Percentiles rank a stretch among this genome's conserved stretches.
These are phyloP conservation scores for Leucoma salicis DNA, from an alignment of 2,888 invertebrate genomes.

Conservation along the genomic window DNA sequence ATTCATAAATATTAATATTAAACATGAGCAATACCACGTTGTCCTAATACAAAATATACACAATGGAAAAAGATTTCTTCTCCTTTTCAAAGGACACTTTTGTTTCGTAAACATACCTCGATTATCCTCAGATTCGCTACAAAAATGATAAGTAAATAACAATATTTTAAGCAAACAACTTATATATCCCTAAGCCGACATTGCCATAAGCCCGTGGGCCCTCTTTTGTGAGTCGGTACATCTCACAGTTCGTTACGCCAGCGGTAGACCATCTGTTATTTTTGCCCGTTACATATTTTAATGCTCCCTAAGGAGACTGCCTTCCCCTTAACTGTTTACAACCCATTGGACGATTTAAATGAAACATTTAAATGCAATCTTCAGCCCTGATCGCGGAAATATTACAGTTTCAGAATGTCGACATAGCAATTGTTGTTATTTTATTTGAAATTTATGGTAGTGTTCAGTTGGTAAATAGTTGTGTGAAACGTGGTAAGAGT, in stretches of 20 bases:
- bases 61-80: constrained; percentile 40
- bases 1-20: not conserved
- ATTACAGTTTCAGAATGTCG: constrained; percentile 16
- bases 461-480: not conserved
- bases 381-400: constrained; percentile 42
- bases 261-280: constrained; percentile 74
- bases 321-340: constrained; percentile 63
- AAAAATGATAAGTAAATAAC: constrained; percentile 78
- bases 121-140: constrained; percentile 71
- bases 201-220: constrained; percentile 47
- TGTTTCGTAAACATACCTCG: constrained; percentile 63
- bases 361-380: constrained; percentile 69
- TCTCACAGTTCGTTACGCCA: constrained; percentile 69
- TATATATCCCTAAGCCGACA: constrained; percentile 71
- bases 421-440: constrained; percentile 11
- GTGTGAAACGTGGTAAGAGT: not conserved
- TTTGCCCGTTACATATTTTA: constrained; percentile 77
- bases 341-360: constrained; percentile 68
- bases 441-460: constrained; percentile 1
- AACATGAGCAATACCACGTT: constrained; percentile 15
- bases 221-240: constrained; percentile 47
- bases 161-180: constrained; percentile 76
- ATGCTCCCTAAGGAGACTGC: constrained; percentile 58
- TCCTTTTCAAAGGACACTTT: constrained; percentile 55
- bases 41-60: constrained; percentile 29